A percentile compares a stretch with the other conserved stretches of the same genome.
Evolutionary conservation across 1,140 invertebrate species (phyloP).

Genomic region (Pseudomyrmex flavicornis): DNA sequence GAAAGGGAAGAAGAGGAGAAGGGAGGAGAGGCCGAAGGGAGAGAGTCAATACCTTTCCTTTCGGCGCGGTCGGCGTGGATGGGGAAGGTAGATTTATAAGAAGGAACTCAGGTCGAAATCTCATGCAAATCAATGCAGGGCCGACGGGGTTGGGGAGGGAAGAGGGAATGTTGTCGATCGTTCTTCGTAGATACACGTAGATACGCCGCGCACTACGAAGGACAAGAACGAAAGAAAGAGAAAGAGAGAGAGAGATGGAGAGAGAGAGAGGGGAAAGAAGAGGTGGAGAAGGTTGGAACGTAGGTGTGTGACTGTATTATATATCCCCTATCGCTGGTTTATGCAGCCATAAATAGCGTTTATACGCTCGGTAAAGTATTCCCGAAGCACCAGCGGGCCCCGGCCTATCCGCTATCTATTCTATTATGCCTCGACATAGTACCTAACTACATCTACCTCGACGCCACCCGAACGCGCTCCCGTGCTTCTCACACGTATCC

Average conservation of each 20-base stretch:
- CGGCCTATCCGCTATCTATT: conserved; percentile 81
- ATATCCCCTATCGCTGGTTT: conserved; percentile 82
- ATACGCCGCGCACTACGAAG: conserved; percentile 66
- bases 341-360: conserved; percentile 84
- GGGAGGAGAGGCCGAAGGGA: conserved; percentile 13
- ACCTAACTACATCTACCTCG: conserved; percentile 70
- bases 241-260: conserved; percentile 4
- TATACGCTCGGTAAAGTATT: conserved; percentile 83
- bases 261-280: conserved; percentile 5
- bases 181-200: conserved; percentile 74
- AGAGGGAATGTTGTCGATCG: conserved; percentile 74
- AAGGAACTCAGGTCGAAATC: conserved; percentile 75
- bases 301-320: conserved; percentile 80
- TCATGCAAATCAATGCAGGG: conserved; percentile 81
- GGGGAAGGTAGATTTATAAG: conserved; percentile 75
- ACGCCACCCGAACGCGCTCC: conserved; percentile 42
- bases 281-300: conserved; percentile 52
- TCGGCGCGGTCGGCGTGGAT: conserved; percentile 63
- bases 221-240: conserved; percentile 39
- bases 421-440: conserved; percentile 80
- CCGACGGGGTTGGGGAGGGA: conserved; percentile 56
- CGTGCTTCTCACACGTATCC: conserved; percentile 63
- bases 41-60: conserved; percentile 69
- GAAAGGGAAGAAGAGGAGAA: background rate
- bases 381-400: conserved; percentile 77